Evolutionary conservation across 2,797 vertebrate genomes (phyloP).

Genomic region (Adrianichthys oophorus): DNA sequence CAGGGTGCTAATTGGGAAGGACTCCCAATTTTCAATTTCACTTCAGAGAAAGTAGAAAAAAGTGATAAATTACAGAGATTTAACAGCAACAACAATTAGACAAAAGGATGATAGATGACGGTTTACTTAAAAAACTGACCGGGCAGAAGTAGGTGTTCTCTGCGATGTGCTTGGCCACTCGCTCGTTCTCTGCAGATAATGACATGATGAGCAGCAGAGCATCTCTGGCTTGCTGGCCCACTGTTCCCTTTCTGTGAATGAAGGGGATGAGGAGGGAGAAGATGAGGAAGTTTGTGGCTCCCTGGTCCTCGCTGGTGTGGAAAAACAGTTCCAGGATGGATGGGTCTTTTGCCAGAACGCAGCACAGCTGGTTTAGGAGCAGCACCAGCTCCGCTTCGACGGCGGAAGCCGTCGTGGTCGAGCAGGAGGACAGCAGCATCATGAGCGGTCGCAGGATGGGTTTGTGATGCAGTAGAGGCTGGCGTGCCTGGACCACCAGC

Average conservation of each 20-base stretch:
- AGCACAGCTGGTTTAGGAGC: constrained; percentile 93
- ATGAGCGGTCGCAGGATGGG: constrained; percentile 94
- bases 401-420: constrained; percentile 75
- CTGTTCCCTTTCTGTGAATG: constrained; percentile 92
- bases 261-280: constrained; percentile 97
- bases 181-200: constrained; percentile 89
- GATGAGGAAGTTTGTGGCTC: constrained; percentile 97
- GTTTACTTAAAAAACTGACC: constrained; percentile 74
- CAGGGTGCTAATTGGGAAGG: neutral
- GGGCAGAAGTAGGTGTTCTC: constrained; percentile 98
- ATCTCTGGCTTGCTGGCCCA: constrained; percentile 95
- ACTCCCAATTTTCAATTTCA: neutral
- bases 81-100: neutral
- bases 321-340: constrained; percentile 97
- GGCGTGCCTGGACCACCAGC: constrained; percentile 90
- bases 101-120: neutral
- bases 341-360: constrained; percentile 92
- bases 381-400: constrained; percentile 92
- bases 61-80: neutral
- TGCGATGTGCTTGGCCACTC: constrained; percentile 90
- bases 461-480: constrained; percentile 96
- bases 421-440: constrained; percentile 96
- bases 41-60: neutral
- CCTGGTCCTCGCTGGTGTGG: constrained; percentile 97
- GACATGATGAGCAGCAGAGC: constrained; percentile 97